Evolutionary conservation across 37 sponge, comb jelly and placozoan genomes (phyloP), one percentile per base, ranked within the genome.

Genomic region (Bolinopsis microptera): DNA sequence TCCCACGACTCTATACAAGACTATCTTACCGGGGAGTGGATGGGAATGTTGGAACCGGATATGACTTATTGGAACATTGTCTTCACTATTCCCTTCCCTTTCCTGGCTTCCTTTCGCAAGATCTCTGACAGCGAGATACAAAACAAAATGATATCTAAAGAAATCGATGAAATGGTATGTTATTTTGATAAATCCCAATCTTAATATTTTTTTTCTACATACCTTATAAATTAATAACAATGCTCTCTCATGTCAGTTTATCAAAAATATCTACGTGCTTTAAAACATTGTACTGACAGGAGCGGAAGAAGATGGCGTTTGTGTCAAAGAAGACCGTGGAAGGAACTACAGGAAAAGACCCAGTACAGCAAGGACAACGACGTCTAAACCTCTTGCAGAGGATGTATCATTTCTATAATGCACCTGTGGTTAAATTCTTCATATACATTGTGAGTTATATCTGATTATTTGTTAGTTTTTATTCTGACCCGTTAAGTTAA

Each of bases 1-100:
- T 72, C 75, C 75, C 75, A 72, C 75, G 75, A 72, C 75, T n/a
- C 75, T 21, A 28, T 72, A 5, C 75, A 72, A n/a, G 75, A 72
- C 75, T 72, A 72, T 28, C 75, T 72, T 2, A 72, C 75, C 18
- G 31, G 75, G 27, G 75, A 72, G 75, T 72, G 75, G 75, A 72
- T 72, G 75, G 75, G 75, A 5, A n/a, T 72, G 31, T 28, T 72
- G 75, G 75, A 72, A 5, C 31, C 26, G 31, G 75, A 72, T 21
- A 28, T 72, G 27, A n/a, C 26, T 3, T 30, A n/a, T n/a, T 30
- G 27, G 31, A n/a, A 72, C 31, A 72, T 72, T 72, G 31, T 72
- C 26, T n/a, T 28, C 5, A 28, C 75, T n/a, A n/a, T 72, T 5
- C 75, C 75, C 5, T 72, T 72, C 18, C 75, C 75, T 28, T 28